These are phyloP conservation scores for Andricus grossulariae DNA, from an alignment of 1,140 invertebrate genomes.

Conservation along the genomic window DNA sequence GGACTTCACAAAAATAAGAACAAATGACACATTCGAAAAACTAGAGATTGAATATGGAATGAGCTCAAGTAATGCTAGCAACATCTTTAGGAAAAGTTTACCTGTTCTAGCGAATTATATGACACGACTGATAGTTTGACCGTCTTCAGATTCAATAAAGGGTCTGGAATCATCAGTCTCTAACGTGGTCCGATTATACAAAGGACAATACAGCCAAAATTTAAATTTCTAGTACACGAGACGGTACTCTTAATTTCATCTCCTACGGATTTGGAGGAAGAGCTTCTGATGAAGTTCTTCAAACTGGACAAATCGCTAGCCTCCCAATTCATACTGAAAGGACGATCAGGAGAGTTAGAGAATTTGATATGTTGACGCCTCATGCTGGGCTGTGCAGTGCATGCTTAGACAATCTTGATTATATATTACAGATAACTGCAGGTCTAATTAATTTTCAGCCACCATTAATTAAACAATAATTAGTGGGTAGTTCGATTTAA, in stretches of 20 bases:
- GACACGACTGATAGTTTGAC: constrained; percentile 41
- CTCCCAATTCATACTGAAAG: constrained; percentile 71
- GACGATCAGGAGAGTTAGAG: constrained; percentile 66
- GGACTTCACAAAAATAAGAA: too few species aligned
- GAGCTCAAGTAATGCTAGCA: constrained; percentile 1
- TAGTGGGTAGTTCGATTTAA: too few species aligned
- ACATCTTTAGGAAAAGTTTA: constrained; percentile 22
- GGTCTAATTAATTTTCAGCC: too few species aligned
- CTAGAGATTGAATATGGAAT: constrained; percentile 35
- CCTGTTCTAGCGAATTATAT: constrained; percentile 38
- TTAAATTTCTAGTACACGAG: constrained; percentile 68
- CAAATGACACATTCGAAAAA: too few species aligned
- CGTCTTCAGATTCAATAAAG: constrained; percentile 53
- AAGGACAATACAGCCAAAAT: constrained; percentile 67
- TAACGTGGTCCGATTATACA: constrained; percentile 58
- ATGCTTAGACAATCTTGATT: too few species aligned
- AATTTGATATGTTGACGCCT: constrained; percentile 66
- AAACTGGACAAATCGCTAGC: constrained; percentile 68
- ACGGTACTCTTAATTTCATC: constrained; percentile 71
- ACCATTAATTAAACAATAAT: too few species aligned
- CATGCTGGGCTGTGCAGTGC: constrained; percentile 61
- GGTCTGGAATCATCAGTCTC: constrained; percentile 59
- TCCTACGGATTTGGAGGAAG: constrained; percentile 69
- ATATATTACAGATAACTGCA: constrained; percentile 59
- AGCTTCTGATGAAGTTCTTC: constrained; percentile 64